Base-by-base conservation (phyloP, 2,888 invertebrate genomes). In the Beris morrisii region DNA sequence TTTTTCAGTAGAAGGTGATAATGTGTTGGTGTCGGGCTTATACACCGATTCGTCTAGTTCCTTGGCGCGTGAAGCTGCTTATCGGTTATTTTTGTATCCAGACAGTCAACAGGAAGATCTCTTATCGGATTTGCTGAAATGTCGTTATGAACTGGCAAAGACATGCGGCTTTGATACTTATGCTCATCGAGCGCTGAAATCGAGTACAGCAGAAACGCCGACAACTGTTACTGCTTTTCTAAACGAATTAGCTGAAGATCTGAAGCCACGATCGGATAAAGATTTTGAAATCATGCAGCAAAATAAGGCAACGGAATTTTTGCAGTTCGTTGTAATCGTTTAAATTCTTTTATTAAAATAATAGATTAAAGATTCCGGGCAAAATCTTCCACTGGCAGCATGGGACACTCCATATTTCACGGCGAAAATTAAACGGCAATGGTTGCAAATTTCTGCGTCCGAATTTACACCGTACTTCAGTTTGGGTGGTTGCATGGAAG, bases 401-500 rank as follows among this genome's bases (percentile, higher is more conserved):
- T 97, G 97, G 97, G 97, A 97, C 78, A 90, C 93, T 0, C 90
- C 94, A 0, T 96, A 93, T 78, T 93, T 89, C 74, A 90, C 88
- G 0, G 85, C 88, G 3, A 88, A 88, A 75, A 88, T 90, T 0
- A 92, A 90, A 77, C 86, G 85, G 0, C 85, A 87, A 67, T 84
- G 89, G 74, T 82, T 93, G 0, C 85, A 89, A 68, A 87, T 88
- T 0, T 87, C 87, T 11, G 85, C 86, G 64, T 84, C 86, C 4
- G 92, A 93, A 73, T 92, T 90, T 74, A 85, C 90, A 50, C 92
- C 91, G 3, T 96, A 90, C 79, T 95, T 95, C 80, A 96, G 93
- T 11, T 83, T 98, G 0, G 97, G 97, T 1, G 87, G 90, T 6
- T 97, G 97, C 74, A 97, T 99, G 95, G 96, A 97, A 75, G 99